A percentile compares a stretch with the other conserved stretches of the same genome.
These are phyloP conservation scores for Stigmatopora nigra DNA, from an alignment of 2,113 vertebrate species.

Conservation along the genomic window DNA sequence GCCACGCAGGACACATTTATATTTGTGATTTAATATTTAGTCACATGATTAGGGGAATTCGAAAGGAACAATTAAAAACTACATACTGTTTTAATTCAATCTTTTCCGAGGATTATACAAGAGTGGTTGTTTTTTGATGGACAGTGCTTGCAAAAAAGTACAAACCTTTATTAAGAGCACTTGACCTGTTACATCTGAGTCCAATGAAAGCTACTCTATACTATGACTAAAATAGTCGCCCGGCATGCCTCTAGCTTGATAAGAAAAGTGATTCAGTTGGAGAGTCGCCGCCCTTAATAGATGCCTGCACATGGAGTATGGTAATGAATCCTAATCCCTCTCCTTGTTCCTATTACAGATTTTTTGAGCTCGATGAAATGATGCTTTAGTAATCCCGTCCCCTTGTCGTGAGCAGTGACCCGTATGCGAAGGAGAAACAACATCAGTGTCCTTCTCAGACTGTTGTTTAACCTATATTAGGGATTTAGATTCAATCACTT, in stretches of 20 bases:
- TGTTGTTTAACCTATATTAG: conserved; percentile 35
- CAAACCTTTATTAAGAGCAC: conserved; percentile 6
- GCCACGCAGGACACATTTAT: too few relatives aligned
- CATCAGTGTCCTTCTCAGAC: conserved; percentile 21
- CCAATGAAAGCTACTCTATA: background rate
- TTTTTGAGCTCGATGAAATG: conserved; percentile 53
- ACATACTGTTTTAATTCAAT: too few relatives aligned
- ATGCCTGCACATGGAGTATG: conserved; percentile 35
- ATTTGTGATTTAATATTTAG: background rate
- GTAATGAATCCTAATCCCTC: conserved; percentile 58
- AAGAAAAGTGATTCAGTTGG: conserved; percentile 48
- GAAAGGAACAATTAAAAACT: background rate
- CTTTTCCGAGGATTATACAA: background rate
- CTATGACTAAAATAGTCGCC: conserved; percentile 23
- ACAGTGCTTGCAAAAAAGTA: background rate
- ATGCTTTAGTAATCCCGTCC: conserved; percentile 44
- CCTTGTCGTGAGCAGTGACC: conserved; percentile 38
- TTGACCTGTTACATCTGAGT: conserved; percentile 19
- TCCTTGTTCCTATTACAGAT: conserved; percentile 45
- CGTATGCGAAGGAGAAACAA: conserved; percentile 33
- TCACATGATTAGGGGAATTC: background rate
- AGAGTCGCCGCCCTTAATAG: conserved; percentile 46
- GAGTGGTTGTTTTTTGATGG: background rate
- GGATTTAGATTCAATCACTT: conserved; percentile 64
- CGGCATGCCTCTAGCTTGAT: conserved; percentile 27